These are phyloP conservation scores for Linnaemya vulpina DNA, from an alignment of 2,888 invertebrate species.

Conservation along the genomic window DNA sequence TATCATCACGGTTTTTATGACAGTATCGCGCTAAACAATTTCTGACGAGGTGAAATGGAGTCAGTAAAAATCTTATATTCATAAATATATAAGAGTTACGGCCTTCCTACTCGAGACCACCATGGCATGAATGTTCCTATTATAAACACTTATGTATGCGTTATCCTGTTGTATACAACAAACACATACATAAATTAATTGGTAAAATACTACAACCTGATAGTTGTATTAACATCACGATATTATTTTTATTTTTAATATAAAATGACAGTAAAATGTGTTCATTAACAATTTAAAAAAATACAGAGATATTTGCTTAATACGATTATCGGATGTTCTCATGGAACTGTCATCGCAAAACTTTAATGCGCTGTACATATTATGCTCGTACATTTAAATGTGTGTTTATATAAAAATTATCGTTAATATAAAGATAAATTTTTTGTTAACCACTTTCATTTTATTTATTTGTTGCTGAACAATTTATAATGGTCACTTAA, in stretches of 20 bases:
- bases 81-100: too few relatives aligned
- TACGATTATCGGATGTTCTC: constrained; percentile 17
- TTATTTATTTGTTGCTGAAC: constrained; percentile 2
- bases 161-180: background rate
- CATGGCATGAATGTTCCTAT: too few relatives aligned
- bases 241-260: background rate
- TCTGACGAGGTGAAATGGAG: too few relatives aligned
- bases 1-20: too few relatives aligned
- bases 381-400: background rate
- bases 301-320: constrained; percentile 1
- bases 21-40: too few relatives aligned
- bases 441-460: background rate
- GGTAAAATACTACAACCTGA: too few relatives aligned
- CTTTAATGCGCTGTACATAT: background rate
- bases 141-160: too few relatives aligned
- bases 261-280: background rate
- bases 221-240: background rate
- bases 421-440: background rate
- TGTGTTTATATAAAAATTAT: too few relatives aligned
- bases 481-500: constrained; percentile 49
- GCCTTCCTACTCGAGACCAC: too few relatives aligned
- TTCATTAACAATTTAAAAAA: background rate
- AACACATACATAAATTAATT: background rate
- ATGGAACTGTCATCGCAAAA: background rate
- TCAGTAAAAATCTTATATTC: too few relatives aligned